phyloP scores from a whole-genome alignment of 2,797 vertebrate species.

The Petrocephalus sullivani region DNA sequence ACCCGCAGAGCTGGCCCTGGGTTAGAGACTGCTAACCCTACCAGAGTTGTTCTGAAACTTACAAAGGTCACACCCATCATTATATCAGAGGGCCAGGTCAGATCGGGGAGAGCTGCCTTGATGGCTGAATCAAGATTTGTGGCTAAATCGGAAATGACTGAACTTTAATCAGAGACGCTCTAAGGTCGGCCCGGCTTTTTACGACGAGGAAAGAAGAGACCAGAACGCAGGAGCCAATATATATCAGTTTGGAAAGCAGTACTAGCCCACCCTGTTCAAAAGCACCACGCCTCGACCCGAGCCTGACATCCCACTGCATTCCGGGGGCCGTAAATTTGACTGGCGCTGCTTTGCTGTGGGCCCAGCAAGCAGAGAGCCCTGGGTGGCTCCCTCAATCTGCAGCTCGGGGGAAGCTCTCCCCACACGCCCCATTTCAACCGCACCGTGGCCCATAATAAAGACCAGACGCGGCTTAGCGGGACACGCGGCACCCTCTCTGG shows the following conservation, averaged over 20 bases:
- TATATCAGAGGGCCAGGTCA: background rate
- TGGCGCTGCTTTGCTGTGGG: background rate
- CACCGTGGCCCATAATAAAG: slow-evolving; percentile 20
- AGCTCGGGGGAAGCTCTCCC: background rate
- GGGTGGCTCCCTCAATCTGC: slow-evolving; percentile 18
- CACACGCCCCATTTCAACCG: background rate
- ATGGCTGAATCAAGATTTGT: background rate
- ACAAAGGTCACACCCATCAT: background rate
- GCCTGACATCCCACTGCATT: background rate
- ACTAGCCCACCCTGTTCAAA: background rate
- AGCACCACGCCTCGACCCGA: background rate
- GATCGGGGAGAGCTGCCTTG: background rate
- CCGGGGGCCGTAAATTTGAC: slow-evolving; percentile 14
- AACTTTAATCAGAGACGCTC: background rate
- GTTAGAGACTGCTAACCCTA: background rate
- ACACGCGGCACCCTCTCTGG: background rate
- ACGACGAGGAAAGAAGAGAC: background rate
- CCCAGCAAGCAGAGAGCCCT: background rate
- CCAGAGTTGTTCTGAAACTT: background rate
- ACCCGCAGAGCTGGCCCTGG: background rate
- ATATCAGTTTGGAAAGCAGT: background rate
- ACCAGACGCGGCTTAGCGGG: background rate
- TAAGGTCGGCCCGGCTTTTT: background rate
- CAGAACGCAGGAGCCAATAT: background rate
- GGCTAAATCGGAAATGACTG: background rate